Conservation (phyloP, 2,113 vertebrate genomes). For the Girardinichthys multiradiatus region DNA sequence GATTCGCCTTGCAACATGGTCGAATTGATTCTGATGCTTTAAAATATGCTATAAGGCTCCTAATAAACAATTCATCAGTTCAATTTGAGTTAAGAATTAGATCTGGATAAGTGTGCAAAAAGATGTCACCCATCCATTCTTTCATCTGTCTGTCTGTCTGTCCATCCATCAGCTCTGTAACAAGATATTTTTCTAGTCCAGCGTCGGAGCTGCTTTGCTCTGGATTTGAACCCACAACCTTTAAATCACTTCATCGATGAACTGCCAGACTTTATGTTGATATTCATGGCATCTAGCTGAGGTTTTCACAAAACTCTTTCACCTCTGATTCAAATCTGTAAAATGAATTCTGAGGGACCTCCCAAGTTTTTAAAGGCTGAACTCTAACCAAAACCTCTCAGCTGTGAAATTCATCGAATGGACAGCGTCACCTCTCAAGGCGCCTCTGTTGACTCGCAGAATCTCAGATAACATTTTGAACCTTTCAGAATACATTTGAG, state of each 20-base stretch:
- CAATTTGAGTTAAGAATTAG: too few relatives aligned
- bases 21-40: constrained; percentile 23
- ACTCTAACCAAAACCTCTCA: constrained; percentile 32
- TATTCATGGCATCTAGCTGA: constrained; percentile 26
- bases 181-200: constrained; percentile 25
- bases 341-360: constrained; percentile 2
- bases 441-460: neutral
- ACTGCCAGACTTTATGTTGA: constrained; percentile 23
- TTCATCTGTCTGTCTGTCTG: too few relatives aligned
- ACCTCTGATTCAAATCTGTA: constrained; percentile 22
- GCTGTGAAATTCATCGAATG: constrained; percentile 21
- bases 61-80: too few relatives aligned
- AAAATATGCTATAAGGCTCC: neutral
- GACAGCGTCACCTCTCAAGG: constrained; percentile 26
- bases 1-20: constrained; percentile 30
- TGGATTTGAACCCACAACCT: constrained; percentile 38
- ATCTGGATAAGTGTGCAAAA: too few relatives aligned
- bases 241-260: constrained; percentile 34
- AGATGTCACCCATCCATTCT: too few relatives aligned
- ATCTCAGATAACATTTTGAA: constrained; percentile 36
- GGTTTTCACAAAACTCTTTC: constrained; percentile 9
- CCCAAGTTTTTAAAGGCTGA: constrained; percentile 15
- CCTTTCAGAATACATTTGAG: constrained; percentile 35
- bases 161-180: constrained; percentile 9
- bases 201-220: constrained; percentile 41